phyloP scores from a whole-genome alignment of 53 echinoderm and acorn worm genomes.

The Crossaster papposus region DNA sequence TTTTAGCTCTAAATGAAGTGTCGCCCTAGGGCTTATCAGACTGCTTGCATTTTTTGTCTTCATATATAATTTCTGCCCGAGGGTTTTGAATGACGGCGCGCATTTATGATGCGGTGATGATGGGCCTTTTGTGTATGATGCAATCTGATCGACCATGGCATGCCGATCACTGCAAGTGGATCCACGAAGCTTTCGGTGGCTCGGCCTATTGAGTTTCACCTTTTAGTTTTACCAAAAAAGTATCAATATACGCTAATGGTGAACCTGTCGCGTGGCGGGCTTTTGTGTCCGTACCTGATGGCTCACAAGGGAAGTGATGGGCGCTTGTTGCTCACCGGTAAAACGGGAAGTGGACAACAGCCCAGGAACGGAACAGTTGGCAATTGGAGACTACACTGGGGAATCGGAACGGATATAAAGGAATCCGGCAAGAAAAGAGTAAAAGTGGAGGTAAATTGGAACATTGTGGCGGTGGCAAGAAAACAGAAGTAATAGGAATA shows the following conservation, averaged over 20 bases:
- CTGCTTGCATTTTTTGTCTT: background rate
- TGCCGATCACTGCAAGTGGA: conserved; percentile 25
- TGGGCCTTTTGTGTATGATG: conserved; percentile 19
- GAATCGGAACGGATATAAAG: background rate
- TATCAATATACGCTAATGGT: conserved; percentile 34
- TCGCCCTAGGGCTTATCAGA: background rate
- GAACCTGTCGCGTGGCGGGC: conserved; percentile 12
- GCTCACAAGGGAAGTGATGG: background rate
- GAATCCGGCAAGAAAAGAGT: background rate
- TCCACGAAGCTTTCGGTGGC: conserved; percentile 1
- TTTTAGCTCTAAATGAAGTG: no score
- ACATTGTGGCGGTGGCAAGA: background rate
- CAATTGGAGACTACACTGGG: background rate
- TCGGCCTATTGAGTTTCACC: conserved; percentile 37
- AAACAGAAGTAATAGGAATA: background rate
- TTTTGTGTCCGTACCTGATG: background rate
- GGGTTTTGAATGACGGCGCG: background rate
- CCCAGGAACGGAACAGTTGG: background rate
- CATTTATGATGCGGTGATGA: conserved; percentile 25
- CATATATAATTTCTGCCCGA: background rate
- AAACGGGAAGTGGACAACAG: background rate
- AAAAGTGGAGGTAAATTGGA: background rate
- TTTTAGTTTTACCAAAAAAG: background rate
- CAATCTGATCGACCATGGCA: conserved; percentile 23
- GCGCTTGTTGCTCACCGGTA: background rate